These are phyloP conservation scores for Slavum lentiscoides DNA, from an alignment of 2,888 invertebrate genomes.

Conservation along the genomic window DNA sequence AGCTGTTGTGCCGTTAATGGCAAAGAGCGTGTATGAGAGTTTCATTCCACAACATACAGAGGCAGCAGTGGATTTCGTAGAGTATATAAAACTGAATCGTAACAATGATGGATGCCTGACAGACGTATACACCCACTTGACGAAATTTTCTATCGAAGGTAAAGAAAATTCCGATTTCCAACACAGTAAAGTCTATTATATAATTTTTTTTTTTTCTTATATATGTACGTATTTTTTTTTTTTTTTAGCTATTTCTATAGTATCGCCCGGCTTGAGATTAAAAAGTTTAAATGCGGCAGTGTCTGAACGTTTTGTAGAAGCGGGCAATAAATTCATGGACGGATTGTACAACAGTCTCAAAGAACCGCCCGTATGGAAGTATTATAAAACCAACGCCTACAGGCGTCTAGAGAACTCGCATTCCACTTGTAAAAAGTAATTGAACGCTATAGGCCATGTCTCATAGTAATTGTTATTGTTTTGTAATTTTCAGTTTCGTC, in stretches of 20 bases:
- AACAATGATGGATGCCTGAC: conserved; percentile 58
- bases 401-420: conserved; percentile 63
- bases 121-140: conserved; percentile 60
- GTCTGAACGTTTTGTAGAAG: conserved; percentile 60
- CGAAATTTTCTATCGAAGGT: conserved; percentile 62
- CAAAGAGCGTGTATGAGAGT: conserved; percentile 60
- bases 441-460: neutral
- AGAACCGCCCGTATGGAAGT: conserved; percentile 63
- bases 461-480: neutral
- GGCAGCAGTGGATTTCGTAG: conserved; percentile 62
- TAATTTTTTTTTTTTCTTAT: neutral
- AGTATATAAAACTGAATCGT: conserved; percentile 59
- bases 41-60: conserved; percentile 61
- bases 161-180: conserved; percentile 26
- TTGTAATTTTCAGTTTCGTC: conserved; percentile 56
- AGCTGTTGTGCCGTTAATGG: conserved; percentile 63
- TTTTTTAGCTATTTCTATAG: conserved; percentile 63
- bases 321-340: conserved; percentile 63
- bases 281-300: conserved; percentile 59
- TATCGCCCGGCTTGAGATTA: conserved; percentile 63
- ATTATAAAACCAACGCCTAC: conserved; percentile 63
- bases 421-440: conserved; percentile 58
- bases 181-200: neutral
- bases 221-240: neutral
- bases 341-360: conserved; percentile 63